Base-by-base conservation (phyloP, 1,140 invertebrate genomes). In the Sesamia nonagrioides region DNA sequence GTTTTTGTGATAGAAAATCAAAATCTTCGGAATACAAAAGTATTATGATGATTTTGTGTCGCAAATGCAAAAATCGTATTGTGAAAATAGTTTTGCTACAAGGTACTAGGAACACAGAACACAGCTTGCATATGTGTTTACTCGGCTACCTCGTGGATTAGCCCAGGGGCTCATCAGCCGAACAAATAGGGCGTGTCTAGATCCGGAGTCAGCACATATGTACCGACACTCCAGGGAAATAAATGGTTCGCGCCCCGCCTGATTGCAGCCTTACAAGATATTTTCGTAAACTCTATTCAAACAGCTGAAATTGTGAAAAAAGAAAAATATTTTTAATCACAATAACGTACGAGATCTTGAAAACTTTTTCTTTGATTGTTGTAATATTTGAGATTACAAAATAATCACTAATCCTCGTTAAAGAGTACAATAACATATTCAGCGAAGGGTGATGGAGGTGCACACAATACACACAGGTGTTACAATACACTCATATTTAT, bases 201-300 rank as follows among this genome's bases (percentile, higher is more conserved):
- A 84, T 85, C 85, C 86, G 74, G 86, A 90, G 82, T 82, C 83
- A 81, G 85, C 88, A 86, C 88, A 93, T 92, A 88, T 89, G 87
- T 93, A 90, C 85, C 42, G 66, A 80, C 80, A 78, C 90, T 90
- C 90, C 75, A 78, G 90, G 90, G 91, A 92, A 92, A 93, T 92
- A 91, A 80, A 91, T 91, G 90, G 88, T 86, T 87, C 82, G 84
- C 82, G 71, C 80, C 79, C 48, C 77, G 73, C 81, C 84, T 90
- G 89, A 93, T 91, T 91, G 90, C 85, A 85, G 84, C 83, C 85
- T 85, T 89, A 89, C 87, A 86, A 88, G 88, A 89, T 90, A 91
- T 91, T 81, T 92, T 89, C 84, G 78, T 84, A 71, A 68, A 66
- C 79, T 66, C 63, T 71, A 54, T 75, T 63, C 69, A 74, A 66